Percentiles rank a stretch among this genome's conserved stretches.
Conservation (phyloP, 2,797 vertebrate species). For the Poeciliopsis gracilis region DNA sequence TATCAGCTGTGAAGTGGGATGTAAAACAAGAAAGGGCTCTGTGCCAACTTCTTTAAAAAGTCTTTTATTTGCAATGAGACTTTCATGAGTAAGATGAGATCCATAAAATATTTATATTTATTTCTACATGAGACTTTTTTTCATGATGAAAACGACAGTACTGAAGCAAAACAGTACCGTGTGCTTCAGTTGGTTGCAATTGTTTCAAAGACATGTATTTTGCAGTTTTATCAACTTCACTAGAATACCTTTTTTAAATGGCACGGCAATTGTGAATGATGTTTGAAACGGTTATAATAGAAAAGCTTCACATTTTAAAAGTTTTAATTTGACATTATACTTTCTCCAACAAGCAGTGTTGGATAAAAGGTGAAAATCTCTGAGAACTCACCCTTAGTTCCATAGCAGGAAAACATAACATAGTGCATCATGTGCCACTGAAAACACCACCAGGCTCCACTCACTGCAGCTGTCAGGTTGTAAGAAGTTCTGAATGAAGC, state of each 20-base stretch:
- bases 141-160: no score
- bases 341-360: slow-evolving; percentile 7
- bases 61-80: slow-evolving; percentile 22
- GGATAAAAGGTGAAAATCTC: slow-evolving; percentile 21
- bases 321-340: slow-evolving; percentile 18
- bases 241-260: slow-evolving; percentile 9
- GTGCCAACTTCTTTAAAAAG: slow-evolving; percentile 29
- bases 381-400: slow-evolving; percentile 8
- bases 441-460: slow-evolving; percentile 32
- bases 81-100: slow-evolving; percentile 25
- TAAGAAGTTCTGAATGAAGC: slow-evolving; percentile 55
- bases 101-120: slow-evolving; percentile 3
- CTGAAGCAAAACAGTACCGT: not conserved
- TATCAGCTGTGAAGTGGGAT: slow-evolving; percentile 26
- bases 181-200: slow-evolving; percentile 2
- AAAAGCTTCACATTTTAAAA: slow-evolving; percentile 23
- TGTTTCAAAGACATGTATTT: slow-evolving; percentile 16
- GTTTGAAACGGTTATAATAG: slow-evolving; percentile 1
- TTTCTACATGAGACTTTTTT: slow-evolving; percentile 22
- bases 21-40: slow-evolving; percentile 29
- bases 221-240: slow-evolving; percentile 11
- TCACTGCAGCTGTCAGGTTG: slow-evolving; percentile 53
- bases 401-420: slow-evolving; percentile 9
- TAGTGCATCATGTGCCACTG: not conserved
- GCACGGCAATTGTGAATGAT: slow-evolving; percentile 8